Base-by-base conservation (phyloP, 2,797 vertebrate species). In the Eremophila alpestris region DNA sequence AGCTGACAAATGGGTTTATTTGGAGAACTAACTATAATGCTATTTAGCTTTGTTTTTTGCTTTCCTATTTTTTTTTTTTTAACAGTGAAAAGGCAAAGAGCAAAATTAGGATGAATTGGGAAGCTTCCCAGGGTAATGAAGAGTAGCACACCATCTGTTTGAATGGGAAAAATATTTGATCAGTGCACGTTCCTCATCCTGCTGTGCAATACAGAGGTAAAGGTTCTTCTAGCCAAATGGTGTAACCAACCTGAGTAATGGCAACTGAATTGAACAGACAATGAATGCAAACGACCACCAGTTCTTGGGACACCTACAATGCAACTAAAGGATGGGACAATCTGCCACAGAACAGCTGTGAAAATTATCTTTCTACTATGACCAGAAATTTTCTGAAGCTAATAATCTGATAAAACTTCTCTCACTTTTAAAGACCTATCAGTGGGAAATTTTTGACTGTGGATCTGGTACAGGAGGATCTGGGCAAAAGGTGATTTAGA, bases 41-140 rank as follows among this genome's bases (percentile, higher is more conserved):
- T 70, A 34, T 75, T 87, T 62, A 69, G 13, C 5, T 32, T 17
- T 20, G 16, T 24, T 62, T 67, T 45, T 32, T 51, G 18, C 3
- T 32, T 24, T 19, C 13, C 22, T 69, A 68, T 29, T 30, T 46
- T 13, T 92, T 29, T 30, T 46, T 13, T 92, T 32, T 3, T 38
- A 38, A 26, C 29, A 58, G 17, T 41, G 64, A 60, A 89, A 93
- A 93, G 78, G 23, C 23, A 71, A 82, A 79, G 52, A 90, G 5
- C 14, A 7, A 90, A 93, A 90, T 73, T 82, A 43, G 60, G 40
- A 94, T 75, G 51, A 88, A 84, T 45, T 74, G 34, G 49, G 63
- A 89, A 81, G 49, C 23, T 85, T 95, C 69, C 49, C 59, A 76
- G 36, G 60, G 55, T 89, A 90, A 91, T 45, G 76, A 94, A 88